A percentile compares a stretch with the other conserved stretches of the same genome.
Conservation (phyloP, 1,140 invertebrate genomes). For the Lepidurus couesii region DNA sequence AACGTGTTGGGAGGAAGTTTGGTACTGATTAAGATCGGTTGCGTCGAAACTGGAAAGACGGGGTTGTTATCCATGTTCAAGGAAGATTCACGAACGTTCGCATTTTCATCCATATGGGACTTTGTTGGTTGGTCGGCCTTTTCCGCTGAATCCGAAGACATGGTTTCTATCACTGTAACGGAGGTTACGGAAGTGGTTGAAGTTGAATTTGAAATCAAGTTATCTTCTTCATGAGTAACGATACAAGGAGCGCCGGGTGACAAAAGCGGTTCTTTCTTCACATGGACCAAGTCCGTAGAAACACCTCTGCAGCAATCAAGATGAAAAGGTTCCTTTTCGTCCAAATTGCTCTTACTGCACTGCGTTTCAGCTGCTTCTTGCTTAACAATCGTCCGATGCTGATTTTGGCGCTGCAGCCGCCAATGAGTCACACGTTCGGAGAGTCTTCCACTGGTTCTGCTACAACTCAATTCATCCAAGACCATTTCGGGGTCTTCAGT, state of each 20-base stretch:
- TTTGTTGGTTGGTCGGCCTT: background rate
- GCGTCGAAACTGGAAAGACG: background rate
- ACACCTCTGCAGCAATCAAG: slow-evolving; percentile 1
- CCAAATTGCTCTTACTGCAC: background rate
- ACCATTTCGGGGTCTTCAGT: background rate
- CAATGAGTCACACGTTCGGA: background rate
- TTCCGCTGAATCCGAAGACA: background rate
- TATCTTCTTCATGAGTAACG: background rate
- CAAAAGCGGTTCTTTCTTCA: background rate
- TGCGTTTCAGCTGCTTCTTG: background rate
- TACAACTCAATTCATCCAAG: background rate
- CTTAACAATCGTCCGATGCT: background rate
- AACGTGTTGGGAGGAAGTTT: background rate
- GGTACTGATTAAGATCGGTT: background rate
- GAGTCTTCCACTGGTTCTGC: background rate
- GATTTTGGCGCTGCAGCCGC: background rate
- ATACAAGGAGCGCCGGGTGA: background rate
- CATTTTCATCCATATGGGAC: background rate
- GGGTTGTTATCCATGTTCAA: background rate
- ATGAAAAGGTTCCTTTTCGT: background rate
- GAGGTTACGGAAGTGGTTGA: background rate
- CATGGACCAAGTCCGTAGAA: background rate
- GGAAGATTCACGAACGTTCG: background rate
- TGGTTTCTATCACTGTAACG: background rate
- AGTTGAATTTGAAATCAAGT: background rate